Evolutionary conservation across 2,888 invertebrate species (phyloP).

Genomic region (Lottia scabra): DNA sequence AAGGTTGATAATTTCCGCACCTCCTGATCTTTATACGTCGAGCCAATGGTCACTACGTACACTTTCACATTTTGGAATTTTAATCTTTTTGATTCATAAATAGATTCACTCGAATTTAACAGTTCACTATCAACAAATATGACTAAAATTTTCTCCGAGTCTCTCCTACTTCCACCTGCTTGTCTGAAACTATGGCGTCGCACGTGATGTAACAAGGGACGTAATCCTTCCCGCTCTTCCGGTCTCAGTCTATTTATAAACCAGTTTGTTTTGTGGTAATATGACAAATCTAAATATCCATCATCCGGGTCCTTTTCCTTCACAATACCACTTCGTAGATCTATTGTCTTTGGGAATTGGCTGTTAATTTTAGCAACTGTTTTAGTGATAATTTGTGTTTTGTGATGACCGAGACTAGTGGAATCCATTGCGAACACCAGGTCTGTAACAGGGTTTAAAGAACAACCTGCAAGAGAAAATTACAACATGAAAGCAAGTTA

Average conservation of each 20-base stretch:
- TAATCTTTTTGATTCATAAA: conserved; percentile 21
- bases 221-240: background rate
- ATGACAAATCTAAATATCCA: background rate
- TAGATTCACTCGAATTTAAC: conserved; percentile 13
- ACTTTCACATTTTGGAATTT: conserved; percentile 21
- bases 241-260: background rate
- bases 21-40: background rate
- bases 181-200: conserved; percentile 1
- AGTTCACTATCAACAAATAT: conserved; percentile 27
- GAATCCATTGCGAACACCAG: conserved; percentile 5
- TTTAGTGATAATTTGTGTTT: background rate
- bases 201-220: background rate
- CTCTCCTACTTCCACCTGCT: conserved; percentile 8
- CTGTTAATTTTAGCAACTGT: background rate
- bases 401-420: background rate
- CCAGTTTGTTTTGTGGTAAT: background rate
- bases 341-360: background rate
- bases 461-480: background rate
- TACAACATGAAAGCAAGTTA: background rate
- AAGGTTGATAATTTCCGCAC: background rate
- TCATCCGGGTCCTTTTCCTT: background rate
- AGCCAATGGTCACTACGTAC: background rate
- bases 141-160: conserved; percentile 26
- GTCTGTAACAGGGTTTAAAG: background rate
- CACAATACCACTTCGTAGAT: background rate